Evolutionary conservation across 23 tunicate genomes (phyloP).

Genomic region (Ascidia mentula): DNA sequence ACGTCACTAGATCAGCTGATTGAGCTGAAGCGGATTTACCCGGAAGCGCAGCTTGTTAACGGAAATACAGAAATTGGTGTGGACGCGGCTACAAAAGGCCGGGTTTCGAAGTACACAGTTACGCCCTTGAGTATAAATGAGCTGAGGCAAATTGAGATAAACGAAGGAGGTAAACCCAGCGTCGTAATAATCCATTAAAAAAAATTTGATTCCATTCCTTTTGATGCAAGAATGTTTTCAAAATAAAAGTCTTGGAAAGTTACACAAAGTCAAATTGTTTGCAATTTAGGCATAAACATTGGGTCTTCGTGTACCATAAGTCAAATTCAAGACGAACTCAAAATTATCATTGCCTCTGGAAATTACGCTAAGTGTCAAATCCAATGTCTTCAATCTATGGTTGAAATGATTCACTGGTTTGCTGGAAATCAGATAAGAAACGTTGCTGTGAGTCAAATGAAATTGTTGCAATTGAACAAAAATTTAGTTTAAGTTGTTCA

Average conservation of each 20-base stretch:
- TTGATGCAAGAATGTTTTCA: too few relatives aligned
- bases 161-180: slow-evolving; percentile 42
- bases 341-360: neutral
- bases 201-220: too few relatives aligned
- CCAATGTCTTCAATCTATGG: slow-evolving; percentile 54
- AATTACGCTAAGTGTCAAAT: slow-evolving; percentile 6
- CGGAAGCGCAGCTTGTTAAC: slow-evolving; percentile 75
- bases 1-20: slow-evolving; percentile 50
- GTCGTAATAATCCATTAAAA: too few relatives aligned
- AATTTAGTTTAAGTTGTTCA: too few relatives aligned
- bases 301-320: slow-evolving; percentile 76
- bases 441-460: slow-evolving; percentile 85
- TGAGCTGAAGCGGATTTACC: slow-evolving; percentile 49
- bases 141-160: slow-evolving; percentile 31
- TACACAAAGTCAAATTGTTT: too few relatives aligned
- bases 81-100: slow-evolving; percentile 79
- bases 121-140: slow-evolving; percentile 46
- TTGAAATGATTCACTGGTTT: slow-evolving; percentile 85
- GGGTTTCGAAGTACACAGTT: slow-evolving; percentile 30
- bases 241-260: too few relatives aligned
- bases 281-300: slow-evolving; percentile 76
- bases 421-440: slow-evolving; percentile 96
- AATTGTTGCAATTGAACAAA: too few relatives aligned
- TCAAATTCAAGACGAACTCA: slow-evolving; percentile 22
- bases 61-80: slow-evolving; percentile 97